Evolutionary conservation across 2,797 vertebrate species (phyloP).

Genomic region (Cryptoblepharus egeriae): DNA sequence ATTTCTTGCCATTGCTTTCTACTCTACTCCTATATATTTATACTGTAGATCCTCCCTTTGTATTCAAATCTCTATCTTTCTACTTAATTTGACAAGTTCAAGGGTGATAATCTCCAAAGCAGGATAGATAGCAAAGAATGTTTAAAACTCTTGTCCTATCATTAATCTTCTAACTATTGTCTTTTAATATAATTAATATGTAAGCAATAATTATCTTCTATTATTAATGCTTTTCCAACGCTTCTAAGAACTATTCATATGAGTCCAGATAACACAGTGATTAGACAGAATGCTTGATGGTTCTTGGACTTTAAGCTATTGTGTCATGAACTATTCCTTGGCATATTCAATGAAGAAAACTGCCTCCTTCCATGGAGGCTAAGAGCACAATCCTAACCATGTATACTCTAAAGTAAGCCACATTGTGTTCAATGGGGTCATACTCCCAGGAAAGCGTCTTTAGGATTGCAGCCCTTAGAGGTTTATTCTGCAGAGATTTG

Average conservation of each 20-base stretch:
- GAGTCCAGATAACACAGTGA: neutral
- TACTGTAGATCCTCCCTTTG: neutral
- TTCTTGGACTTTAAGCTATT: neutral
- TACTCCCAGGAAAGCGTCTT: too few relatives aligned
- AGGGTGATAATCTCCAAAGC: neutral
- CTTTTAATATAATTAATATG: too few relatives aligned
- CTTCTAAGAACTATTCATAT: neutral
- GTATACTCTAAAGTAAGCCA: too few relatives aligned
- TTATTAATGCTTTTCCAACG: neutral
- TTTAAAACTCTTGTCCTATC: neutral
- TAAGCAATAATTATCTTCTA: neutral
- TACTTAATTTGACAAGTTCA: neutral
- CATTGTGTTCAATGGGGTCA: too few relatives aligned
- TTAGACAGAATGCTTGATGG: neutral
- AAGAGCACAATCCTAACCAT: too few relatives aligned
- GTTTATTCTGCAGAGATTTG: too few relatives aligned
- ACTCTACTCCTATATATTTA: too few relatives aligned
- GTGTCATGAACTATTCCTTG: too few relatives aligned
- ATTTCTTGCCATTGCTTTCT: neutral
- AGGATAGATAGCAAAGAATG: neutral
- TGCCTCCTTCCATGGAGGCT: too few relatives aligned
- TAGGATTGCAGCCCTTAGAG: too few relatives aligned
- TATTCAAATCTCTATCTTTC: neutral
- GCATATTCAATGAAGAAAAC: too few relatives aligned
- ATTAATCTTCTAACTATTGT: too few relatives aligned